These are phyloP conservation scores for Clanis bilineata DNA, from an alignment of 2,888 invertebrate genomes.

Conservation along the genomic window DNA sequence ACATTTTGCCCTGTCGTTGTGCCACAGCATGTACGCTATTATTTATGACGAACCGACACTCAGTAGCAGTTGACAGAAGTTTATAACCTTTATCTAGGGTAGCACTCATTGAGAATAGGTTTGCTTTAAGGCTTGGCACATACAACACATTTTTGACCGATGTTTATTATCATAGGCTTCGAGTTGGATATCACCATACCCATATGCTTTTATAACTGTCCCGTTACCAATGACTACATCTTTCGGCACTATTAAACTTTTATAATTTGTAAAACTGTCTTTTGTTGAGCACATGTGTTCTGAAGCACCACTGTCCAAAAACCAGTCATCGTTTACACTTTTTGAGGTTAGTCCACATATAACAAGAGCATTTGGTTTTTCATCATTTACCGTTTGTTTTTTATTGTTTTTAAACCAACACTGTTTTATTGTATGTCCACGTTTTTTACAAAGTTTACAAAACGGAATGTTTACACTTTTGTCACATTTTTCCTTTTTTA, in stretches of 20 bases:
- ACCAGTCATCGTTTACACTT: not conserved
- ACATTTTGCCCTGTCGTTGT: not conserved
- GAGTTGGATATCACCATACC: conserved; percentile 20
- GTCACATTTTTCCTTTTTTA: not conserved
- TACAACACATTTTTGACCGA: conserved; percentile 24
- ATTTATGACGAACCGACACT: not conserved
- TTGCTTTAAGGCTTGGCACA: conserved; percentile 23
- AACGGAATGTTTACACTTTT: not conserved
- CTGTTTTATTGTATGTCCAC: not conserved
- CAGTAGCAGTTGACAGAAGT: not conserved
- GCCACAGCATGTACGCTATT: not conserved
- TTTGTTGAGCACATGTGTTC: conserved; percentile 7
- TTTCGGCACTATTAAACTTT: not conserved
- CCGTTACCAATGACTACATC: conserved; percentile 23
- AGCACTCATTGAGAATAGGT: conserved; percentile 22
- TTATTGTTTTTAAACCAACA: not conserved
- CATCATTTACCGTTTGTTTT: not conserved
- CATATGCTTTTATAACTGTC: conserved; percentile 16
- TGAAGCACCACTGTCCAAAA: conserved; percentile 19
- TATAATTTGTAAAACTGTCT: not conserved
- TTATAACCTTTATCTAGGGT: conserved; percentile 18
- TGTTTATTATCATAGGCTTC: conserved; percentile 18
- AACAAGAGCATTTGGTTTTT: not conserved
- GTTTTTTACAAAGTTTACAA: not conserved
- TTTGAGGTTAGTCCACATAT: not conserved